Conservation (phyloP, 2,888 invertebrate genomes). For the Patella caerulea region DNA sequence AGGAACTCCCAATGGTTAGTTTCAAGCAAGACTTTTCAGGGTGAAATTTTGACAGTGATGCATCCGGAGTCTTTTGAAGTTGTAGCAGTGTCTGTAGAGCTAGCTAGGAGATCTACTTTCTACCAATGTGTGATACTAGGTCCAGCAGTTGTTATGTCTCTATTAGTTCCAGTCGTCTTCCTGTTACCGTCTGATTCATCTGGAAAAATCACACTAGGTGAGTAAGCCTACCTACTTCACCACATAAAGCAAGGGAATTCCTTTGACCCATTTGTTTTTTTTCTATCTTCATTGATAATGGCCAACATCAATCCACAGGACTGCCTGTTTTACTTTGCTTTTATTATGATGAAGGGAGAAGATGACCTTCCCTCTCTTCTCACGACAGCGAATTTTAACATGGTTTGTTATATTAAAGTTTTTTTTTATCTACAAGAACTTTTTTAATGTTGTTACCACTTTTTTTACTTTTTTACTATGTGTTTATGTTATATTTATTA, state of each 20-base stretch:
- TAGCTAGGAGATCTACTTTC: slow-evolving; percentile 23
- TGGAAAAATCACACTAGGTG: not conserved
- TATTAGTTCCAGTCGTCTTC: slow-evolving; percentile 31
- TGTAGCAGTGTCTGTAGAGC: slow-evolving; percentile 18
- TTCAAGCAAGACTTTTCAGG: slow-evolving; percentile 4
- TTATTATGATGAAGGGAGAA: no score
- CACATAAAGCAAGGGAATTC: no score
- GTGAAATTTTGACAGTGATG: slow-evolving; percentile 13
- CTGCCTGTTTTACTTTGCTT: no score
- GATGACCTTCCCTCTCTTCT: no score
- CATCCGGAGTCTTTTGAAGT: slow-evolving; percentile 24
- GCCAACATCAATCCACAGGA: no score
- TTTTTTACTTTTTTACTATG: not conserved
- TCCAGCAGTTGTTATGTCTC: slow-evolving; percentile 27
- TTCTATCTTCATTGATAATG: no score
- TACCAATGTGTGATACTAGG: slow-evolving; percentile 32
- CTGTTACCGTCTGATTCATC: slow-evolving; percentile 27
- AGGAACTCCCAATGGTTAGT: slow-evolving; percentile 4
- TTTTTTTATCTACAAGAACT: no score
- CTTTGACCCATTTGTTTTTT: no score
- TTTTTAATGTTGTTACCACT: no score
- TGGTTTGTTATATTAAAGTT: no score
- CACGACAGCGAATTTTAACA: no score
- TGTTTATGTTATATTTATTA: no score
- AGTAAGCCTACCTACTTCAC: not conserved